phyloP scores from a whole-genome alignment of 2,797 vertebrate genomes.

The Cyprinodon diabolis region DNA sequence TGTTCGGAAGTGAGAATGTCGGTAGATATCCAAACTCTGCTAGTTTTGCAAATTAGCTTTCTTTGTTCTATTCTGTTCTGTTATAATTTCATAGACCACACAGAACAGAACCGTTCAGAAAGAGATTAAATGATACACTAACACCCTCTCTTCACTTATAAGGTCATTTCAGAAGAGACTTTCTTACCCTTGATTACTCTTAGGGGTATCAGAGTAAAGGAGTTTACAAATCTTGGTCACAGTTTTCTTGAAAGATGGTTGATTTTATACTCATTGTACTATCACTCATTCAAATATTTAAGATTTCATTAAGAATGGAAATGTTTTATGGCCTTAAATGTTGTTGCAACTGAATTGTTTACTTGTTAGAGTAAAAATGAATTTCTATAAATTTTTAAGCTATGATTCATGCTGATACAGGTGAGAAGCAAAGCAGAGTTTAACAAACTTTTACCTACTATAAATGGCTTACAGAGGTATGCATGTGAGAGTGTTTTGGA shows the following conservation, averaged over 20 bases:
- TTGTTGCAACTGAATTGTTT: background rate
- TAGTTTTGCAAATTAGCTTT: background rate
- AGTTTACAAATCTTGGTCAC: too few relatives aligned
- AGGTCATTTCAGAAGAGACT: background rate
- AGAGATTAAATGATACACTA: background rate
- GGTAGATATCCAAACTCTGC: background rate
- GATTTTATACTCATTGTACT: too few relatives aligned
- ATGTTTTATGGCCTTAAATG: background rate
- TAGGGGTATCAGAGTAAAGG: background rate
- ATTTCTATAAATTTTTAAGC: background rate
- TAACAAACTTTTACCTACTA: background rate
- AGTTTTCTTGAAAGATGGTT: too few relatives aligned
- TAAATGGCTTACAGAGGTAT: background rate
- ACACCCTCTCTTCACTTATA: background rate
- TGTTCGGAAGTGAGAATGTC: background rate
- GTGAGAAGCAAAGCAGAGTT: constrained; percentile 3
- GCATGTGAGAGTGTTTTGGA: constrained; percentile 1
- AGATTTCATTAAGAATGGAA: background rate
- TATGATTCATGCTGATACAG: constrained; percentile 13
- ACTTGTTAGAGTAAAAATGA: too few relatives aligned
- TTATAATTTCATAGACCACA: background rate
- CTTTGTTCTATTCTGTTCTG: background rate
- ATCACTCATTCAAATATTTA: too few relatives aligned
- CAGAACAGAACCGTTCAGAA: background rate
- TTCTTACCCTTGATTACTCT: background rate